A percentile compares a stretch with the other conserved stretches of the same genome.
These are phyloP conservation scores for Megaustenia siamemsis DNA, from an alignment of 2,888 invertebrate species.

Conservation along the genomic window DNA sequence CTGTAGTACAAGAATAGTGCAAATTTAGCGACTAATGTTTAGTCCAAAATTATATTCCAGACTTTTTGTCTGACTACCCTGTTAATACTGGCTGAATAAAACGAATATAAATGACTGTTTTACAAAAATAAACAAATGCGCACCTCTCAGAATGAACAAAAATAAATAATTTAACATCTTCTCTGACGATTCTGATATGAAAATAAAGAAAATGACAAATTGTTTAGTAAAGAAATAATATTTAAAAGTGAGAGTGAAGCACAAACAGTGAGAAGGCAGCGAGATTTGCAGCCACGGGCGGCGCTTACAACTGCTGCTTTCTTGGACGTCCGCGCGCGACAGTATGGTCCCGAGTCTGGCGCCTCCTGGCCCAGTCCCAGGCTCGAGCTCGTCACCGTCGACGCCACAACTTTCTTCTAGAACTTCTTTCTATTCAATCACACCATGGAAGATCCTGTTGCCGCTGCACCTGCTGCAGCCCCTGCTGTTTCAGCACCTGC, in stretches of 20 bases:
- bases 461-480: conserved; percentile 42
- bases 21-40: not conserved
- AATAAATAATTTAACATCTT: not conserved
- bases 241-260: conserved; percentile 6
- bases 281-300: not conserved
- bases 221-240: conserved; percentile 5
- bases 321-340: conserved; percentile 43
- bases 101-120: conserved; percentile 1
- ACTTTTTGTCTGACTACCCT: conserved; percentile 36
- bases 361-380: too few species aligned
- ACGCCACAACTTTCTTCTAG: not conserved
- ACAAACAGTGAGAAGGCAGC: conserved; percentile 39
- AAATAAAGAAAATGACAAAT: not conserved
- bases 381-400: not conserved
- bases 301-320: conserved; percentile 21
- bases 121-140: not conserved
- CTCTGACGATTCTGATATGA: not conserved
- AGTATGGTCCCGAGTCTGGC: not conserved
- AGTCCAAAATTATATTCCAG: not conserved
- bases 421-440: not conserved
- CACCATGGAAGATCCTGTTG: conserved; percentile 51
- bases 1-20: not conserved
- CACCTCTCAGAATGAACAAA: not conserved
- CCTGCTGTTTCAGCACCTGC: conserved; percentile 58
- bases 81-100: not conserved